Evolutionary conservation across 2,888 invertebrate species (phyloP), one percentile per base, ranked within the genome.

Genomic region (Sminthurides aquaticus): DNA sequence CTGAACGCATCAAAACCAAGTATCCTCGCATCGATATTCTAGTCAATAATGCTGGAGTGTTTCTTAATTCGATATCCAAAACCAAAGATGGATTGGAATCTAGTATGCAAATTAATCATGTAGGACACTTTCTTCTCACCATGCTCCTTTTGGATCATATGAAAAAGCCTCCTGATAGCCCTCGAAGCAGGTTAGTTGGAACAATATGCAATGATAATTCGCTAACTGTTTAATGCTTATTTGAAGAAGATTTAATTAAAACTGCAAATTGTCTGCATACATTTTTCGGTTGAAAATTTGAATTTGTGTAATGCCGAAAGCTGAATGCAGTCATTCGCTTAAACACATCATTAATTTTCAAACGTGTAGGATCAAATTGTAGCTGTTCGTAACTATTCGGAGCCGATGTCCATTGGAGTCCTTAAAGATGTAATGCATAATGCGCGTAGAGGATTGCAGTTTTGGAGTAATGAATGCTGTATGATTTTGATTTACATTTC

Each of bases 41-140:
- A 1, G 85, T 91, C 57, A 88, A 89, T 78, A 91, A 91, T 79
- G 91, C 90, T 1, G 91, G 91, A 0, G 85, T 91, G 0, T 84
- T 82, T 2, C 22, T 2, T 11, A 8, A 26, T 1, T 22, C 3
- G n/a, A n/a, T 2, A 84, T 3, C 78, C 59, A 82, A 82, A 73
- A 89, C 88, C 0, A 81, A 83, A 74, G 87, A 91, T 76, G 87
- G 87, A 1, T 87, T 87, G 76, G 91, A 91, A 79, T 84, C 89
- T 69, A 88, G 91, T 77, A 86, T 90, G 72, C 90, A 89, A 18
- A 52, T 66, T 1, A 66, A 66, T 62, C 66, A 66, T 58, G 25
- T 66, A n/a, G 62, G 62, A 18, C 61, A 43, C 18, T 66, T 66
- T 29, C 62, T 66, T 3, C 57, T 66, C 15, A 66, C 66, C 2